These are phyloP conservation scores for Corella eumyota DNA, from an alignment of 23 tunicate species.

Conservation along the genomic window DNA sequence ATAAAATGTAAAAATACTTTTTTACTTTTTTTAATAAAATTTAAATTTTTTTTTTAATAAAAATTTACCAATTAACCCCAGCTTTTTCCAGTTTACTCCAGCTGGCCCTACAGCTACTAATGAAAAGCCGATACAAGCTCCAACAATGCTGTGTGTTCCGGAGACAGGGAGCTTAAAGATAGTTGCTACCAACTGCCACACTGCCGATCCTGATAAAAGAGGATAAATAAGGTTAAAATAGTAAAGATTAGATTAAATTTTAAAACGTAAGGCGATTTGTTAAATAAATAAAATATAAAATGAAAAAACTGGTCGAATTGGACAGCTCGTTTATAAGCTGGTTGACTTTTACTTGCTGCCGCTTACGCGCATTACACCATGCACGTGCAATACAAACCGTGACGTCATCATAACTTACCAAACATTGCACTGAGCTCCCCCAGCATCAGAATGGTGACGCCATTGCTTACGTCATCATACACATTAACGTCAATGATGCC, in stretches of 20 bases:
- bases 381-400: not conserved
- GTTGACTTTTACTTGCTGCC: too few species aligned
- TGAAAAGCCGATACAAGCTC: slow-evolving; percentile 94
- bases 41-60: not conserved
- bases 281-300: not conserved
- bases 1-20: not conserved
- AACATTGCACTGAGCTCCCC: slow-evolving; percentile 65
- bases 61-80: slow-evolving; percentile 47
- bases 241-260: too few species aligned
- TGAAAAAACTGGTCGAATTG: too few species aligned
- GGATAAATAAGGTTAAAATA: not conserved
- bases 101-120: slow-evolving; percentile 71
- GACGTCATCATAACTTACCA: slow-evolving; percentile 16
- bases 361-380: too few species aligned
- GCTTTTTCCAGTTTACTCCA: slow-evolving; percentile 81
- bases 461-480: slow-evolving; percentile 28
- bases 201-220: slow-evolving; percentile 52
- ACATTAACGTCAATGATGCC: slow-evolving; percentile 74
- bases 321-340: too few species aligned
- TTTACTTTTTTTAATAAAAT: not conserved
- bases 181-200: slow-evolving; percentile 93
- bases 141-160: slow-evolving; percentile 96
- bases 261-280: not conserved
- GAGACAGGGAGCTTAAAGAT: slow-evolving; percentile 76
- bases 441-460: slow-evolving; percentile 44